Evolutionary conservation across 2,888 invertebrate genomes (phyloP), one percentile per base, ranked within the genome.

Genomic region (Drosophila borealis): DNA sequence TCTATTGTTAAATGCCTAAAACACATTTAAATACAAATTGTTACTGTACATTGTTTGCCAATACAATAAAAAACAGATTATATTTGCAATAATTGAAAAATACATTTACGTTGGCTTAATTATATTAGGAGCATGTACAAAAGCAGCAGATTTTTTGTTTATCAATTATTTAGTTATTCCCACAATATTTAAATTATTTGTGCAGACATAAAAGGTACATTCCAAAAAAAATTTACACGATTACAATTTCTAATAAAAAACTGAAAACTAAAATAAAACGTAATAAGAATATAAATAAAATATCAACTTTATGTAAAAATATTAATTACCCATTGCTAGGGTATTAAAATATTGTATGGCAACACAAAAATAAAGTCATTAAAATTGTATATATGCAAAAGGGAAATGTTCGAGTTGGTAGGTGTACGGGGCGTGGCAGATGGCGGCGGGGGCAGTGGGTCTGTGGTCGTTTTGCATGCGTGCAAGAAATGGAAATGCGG

Each of bases 401-500:
- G 60, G 25, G 62, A 44, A 53, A 74, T 60, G 55, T 46, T 54
- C 21, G 49, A 39, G 49, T 21, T 45, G 48, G 33, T 61, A 64
- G 46, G 72, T 51, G 42, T 19, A 17, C 4, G 34, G 13, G 54
- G 51, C 39, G 33, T 33, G 36, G 49, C 33, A 3, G n/a, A 17
- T 17, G 6, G 25, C 6, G 50, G 44, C 6, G 50, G 48, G 74
- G 45, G 69, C 62, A 42, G 71, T 78, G 88, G 78, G 63, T 62
- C 55, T 74, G 79, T 59, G 64, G 79, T 73, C 72, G 81, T 88
- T 66, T 72, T 82, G 83, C 73, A 78, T 85, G 84, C 88, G 85
- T 85, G 85, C 89, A 89, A 85, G 88, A 85, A 85, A 85, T 85
- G 89, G 86, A 89, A 90, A 88, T 90, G 90, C 80, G 90, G 90